Base-by-base conservation (phyloP, 2,113 vertebrate genomes). In the Pristiophorus japonicus region DNA sequence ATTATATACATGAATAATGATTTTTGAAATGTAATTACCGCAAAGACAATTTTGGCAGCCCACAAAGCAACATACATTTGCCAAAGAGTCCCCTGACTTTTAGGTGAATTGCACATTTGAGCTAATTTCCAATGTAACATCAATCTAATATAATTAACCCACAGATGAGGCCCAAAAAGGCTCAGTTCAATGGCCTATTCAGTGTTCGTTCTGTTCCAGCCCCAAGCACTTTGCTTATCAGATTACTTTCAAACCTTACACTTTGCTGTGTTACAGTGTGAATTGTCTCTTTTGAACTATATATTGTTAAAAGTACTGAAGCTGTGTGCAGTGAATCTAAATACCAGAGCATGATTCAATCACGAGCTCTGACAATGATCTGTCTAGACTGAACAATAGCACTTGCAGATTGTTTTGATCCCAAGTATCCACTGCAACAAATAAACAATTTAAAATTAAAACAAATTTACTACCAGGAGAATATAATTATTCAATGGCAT, bases 101-200 rank as follows among this genome's bases (percentile, higher is more conserved):
- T 24, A 94, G 92, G 92, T 94, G 65, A 94, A 94, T 94, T 94
- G 92, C 92, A 94, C 65, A 94, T 94, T 94, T 94, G 92, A 94
- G 65, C 92, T 94, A 67, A 94, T 94, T 94, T 94, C 42, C 92
- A 94, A 94, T 94, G 92, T 94, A 94, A 94, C 92, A 94, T 94
- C 92, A 94, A 94, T 94, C 92, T 94, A 94, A 94, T 94, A 67
- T 67, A 94, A 94, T 66, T 94, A 94, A 94, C 65, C 92, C 92
- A 47, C 63, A 94, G 92, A 94, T 94, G 65, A 94, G 92, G 38
- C 63, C 63, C 65, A 94, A 94, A 70, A 94, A 45, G 65, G 63
- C 66, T 51, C 93, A 70, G 45, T 94, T 70, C 93, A 94, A 27
- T 94, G 66, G 66, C 66, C 30, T 94, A 51, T 70, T 70, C 38